Conservation (phyloP, 2,797 vertebrate genomes). For the Melanotaenia nigrans region DNA sequence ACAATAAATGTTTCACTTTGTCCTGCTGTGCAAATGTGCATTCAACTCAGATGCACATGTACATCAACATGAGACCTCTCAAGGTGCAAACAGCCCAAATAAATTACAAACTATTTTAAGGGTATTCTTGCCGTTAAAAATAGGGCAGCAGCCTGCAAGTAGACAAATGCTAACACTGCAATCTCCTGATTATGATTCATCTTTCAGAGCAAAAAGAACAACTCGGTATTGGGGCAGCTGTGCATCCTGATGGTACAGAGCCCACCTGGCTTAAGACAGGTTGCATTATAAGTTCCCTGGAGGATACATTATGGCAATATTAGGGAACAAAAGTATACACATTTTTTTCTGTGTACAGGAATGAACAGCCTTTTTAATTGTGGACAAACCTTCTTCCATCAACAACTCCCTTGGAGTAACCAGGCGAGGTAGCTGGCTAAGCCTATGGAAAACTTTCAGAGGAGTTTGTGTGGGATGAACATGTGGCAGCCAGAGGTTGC, state of each 20-base stretch:
- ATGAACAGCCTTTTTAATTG: conserved; percentile 21
- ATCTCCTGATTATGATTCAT: conserved; percentile 63
- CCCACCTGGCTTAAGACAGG: conserved; percentile 64
- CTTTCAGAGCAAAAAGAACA: conserved; percentile 37
- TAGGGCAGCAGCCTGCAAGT: conserved; percentile 60
- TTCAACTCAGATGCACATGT: conserved; percentile 12
- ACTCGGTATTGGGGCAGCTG: conserved; percentile 54
- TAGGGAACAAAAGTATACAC: conserved; percentile 2
- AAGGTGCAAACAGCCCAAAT: conserved; percentile 40
- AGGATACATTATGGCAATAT: conserved; percentile 3
- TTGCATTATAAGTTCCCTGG: conserved; percentile 32
- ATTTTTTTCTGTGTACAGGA: conserved; percentile 10
- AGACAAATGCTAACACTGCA: conserved; percentile 67
- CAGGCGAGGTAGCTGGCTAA: conserved; percentile 15
- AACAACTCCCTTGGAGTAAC: conserved; percentile 26
- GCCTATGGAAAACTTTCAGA: conserved; percentile 49
- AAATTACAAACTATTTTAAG: conserved; percentile 58
- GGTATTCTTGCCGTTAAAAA: conserved; percentile 66
- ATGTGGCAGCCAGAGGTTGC: conserved; percentile 72
- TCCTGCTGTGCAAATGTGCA: conserved; percentile 9
- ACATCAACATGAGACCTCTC: conserved; percentile 18
- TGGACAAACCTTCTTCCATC: conserved; percentile 25
- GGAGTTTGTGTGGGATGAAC: conserved; percentile 58
- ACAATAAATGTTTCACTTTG: conserved; percentile 22
- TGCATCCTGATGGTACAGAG: conserved; percentile 31